These are phyloP conservation scores for Alcis repandata DNA, from an alignment of 2,888 invertebrate genomes.

Conservation along the genomic window DNA sequence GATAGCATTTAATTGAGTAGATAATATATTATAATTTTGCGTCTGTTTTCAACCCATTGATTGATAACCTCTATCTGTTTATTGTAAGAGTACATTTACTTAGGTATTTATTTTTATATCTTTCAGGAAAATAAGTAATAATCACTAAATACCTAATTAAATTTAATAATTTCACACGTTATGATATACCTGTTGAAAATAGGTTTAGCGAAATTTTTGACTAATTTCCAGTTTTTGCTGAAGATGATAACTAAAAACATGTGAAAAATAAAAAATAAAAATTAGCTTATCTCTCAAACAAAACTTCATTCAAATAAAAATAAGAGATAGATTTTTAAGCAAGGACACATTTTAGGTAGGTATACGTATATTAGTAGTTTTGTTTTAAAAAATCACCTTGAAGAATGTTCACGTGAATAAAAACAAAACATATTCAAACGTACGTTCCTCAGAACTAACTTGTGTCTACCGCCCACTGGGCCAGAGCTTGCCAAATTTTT, in stretches of 20 bases:
- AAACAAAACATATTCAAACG: conserved; percentile 24
- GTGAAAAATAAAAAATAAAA: too few species aligned
- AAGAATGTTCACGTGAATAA: conserved; percentile 28
- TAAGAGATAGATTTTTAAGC: not conserved
- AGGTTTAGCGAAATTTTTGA: too few species aligned
- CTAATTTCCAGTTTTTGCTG: too few species aligned
- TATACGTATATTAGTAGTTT: not conserved
- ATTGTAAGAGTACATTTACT: not conserved
- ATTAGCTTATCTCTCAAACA: not conserved
- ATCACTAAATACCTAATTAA: too few species aligned
- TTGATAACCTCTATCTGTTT: conserved; percentile 7
- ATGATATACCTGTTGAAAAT: too few species aligned
- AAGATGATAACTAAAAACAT: too few species aligned
- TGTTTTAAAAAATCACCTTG: conserved; percentile 13
- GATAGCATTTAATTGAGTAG: not conserved
- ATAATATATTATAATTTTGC: not conserved
- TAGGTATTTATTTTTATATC: too few species aligned
- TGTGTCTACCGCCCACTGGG: conserved; percentile 29
- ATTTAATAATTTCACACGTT: too few species aligned
- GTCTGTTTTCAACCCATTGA: not conserved
- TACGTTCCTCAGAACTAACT: conserved; percentile 14
- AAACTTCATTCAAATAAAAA: not conserved
- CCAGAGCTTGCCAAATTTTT: conserved; percentile 29
- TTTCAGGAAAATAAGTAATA: too few species aligned
- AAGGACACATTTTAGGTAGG: not conserved